These are phyloP conservation scores for Sebastes elongatus DNA, from an alignment of 2,797 vertebrate species.

Conservation along the genomic window DNA sequence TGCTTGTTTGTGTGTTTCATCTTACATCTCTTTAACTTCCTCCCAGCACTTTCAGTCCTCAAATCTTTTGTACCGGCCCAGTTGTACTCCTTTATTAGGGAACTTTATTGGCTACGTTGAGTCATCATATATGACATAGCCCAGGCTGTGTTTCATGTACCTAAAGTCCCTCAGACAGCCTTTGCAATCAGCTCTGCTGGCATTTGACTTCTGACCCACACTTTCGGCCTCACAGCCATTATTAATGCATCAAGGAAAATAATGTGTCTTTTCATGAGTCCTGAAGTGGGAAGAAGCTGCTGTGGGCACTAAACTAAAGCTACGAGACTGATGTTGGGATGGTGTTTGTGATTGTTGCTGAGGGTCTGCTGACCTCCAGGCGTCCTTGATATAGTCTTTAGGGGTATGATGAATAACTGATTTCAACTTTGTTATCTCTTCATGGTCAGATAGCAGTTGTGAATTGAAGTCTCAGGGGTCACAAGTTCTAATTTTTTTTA, in stretches of 20 bases:
- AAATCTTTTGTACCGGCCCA: not conserved
- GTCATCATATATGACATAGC: not conserved
- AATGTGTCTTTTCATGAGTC: not conserved
- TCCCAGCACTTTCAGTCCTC: not conserved
- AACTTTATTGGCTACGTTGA: not conserved
- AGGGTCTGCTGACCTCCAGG: not conserved
- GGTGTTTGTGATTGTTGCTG: not conserved
- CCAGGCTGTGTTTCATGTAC: not conserved
- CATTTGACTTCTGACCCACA: slow-evolving; percentile 33
- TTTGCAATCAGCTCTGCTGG: not conserved
- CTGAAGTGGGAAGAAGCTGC: slow-evolving; percentile 2
- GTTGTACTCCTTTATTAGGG: not conserved
- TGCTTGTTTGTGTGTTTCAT: not conserved
- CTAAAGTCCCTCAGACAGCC: not conserved
- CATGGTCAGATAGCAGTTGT: not conserved
- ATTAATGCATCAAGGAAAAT: not conserved
- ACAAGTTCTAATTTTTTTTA: not conserved
- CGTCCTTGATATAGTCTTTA: not conserved
- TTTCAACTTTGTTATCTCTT: not conserved
- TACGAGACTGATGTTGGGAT: not conserved
- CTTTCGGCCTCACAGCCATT: slow-evolving; percentile 4
- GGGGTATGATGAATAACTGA: not conserved
- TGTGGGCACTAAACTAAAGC: not conserved
- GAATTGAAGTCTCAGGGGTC: not conserved
- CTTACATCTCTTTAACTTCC: not conserved